Evolutionary conservation across 1,140 invertebrate species (phyloP).

Genomic region (Zaprionus capensis): DNA sequence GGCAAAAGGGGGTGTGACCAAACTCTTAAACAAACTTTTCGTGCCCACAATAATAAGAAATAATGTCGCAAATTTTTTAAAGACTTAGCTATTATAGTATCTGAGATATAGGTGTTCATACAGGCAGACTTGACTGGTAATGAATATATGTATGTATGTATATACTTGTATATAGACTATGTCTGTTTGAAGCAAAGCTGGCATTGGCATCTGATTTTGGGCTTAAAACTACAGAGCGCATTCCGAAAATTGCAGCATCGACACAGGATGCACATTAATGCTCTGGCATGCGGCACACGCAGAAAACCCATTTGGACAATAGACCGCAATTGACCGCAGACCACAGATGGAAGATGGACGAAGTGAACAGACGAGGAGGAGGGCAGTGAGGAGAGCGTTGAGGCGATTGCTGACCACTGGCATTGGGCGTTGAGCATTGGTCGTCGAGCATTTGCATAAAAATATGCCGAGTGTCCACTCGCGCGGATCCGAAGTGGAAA

Average conservation of each 20-base stretch:
- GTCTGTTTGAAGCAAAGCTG: too few species aligned
- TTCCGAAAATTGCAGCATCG: not conserved
- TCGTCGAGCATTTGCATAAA: constrained; percentile 48
- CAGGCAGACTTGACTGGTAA: too few species aligned
- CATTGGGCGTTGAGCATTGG: constrained; percentile 7
- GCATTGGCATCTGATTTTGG: not conserved
- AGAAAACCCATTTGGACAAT: constrained; percentile 24
- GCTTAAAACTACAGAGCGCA: not conserved
- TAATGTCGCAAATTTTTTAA: too few species aligned
- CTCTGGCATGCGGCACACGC: constrained; percentile 9
- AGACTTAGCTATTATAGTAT: too few species aligned
- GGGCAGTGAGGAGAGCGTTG: constrained; percentile 2
- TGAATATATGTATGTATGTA: too few species aligned
- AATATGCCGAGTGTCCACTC: constrained; percentile 45
- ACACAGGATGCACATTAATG: constrained; percentile 12
- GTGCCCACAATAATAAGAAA: too few species aligned
- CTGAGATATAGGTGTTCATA: too few species aligned
- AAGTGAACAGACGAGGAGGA: not conserved
- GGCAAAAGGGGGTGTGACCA: too few species aligned
- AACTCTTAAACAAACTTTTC: too few species aligned
- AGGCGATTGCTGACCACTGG: not conserved
- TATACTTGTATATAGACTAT: too few species aligned
- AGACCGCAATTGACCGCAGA: constrained; percentile 30
- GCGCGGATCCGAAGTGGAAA: constrained; percentile 30
- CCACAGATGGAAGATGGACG: not conserved